phyloP scores from a whole-genome alignment of 2,888 invertebrate genomes.

The Cheilosia scutellata region DNA sequence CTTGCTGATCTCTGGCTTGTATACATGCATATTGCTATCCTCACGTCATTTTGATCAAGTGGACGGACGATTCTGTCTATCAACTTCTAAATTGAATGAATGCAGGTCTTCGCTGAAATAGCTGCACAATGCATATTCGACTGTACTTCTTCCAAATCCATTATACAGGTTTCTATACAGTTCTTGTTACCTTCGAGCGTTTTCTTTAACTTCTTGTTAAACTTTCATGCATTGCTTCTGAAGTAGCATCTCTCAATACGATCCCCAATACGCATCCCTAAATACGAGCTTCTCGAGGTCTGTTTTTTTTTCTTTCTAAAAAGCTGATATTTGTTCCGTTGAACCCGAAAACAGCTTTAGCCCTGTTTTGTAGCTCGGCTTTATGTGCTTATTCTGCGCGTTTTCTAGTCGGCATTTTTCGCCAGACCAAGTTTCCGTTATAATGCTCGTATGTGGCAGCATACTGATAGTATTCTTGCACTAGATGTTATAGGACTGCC shows the following conservation, averaged over 20 bases:
- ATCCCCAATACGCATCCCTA: too few relatives aligned
- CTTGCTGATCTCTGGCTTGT: neutral
- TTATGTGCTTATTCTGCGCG: neutral
- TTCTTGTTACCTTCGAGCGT: too few relatives aligned
- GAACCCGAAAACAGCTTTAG: neutral
- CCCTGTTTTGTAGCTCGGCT: neutral
- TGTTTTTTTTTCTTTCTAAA: neutral
- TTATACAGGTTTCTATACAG: too few relatives aligned
- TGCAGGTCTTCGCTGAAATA: too few relatives aligned
- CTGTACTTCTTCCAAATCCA: too few relatives aligned
- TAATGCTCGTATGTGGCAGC: too few relatives aligned
- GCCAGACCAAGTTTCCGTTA: neutral
- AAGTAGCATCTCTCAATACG: too few relatives aligned
- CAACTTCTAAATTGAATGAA: neutral
- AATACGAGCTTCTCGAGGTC: neutral
- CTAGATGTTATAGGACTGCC: too few relatives aligned
- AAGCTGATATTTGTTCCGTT: neutral
- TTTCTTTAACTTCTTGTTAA: too few relatives aligned
- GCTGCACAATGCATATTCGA: too few relatives aligned
- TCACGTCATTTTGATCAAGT: neutral
- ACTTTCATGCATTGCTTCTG: too few relatives aligned
- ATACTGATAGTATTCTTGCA: too few relatives aligned
- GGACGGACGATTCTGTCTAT: neutral
- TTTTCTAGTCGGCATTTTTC: neutral
- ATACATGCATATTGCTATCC: neutral